Evolutionary conservation across 2,888 invertebrate genomes (phyloP).

Genomic region (Drosophila meridiana): DNA sequence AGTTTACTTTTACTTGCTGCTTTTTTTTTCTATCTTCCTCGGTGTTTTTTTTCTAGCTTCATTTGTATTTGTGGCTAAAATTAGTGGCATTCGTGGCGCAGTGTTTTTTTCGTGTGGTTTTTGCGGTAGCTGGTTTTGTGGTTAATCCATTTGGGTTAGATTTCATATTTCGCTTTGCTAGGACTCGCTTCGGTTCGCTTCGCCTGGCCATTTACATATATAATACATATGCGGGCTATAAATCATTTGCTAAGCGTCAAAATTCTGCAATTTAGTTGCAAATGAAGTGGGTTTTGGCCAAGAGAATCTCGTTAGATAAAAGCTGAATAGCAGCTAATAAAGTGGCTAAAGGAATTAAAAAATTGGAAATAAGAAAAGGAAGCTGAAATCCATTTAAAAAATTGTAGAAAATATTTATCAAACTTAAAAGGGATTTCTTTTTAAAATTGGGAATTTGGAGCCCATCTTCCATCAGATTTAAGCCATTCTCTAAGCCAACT

Average conservation of each 20-base stretch:
- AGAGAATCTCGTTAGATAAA: slow-evolving; percentile 21
- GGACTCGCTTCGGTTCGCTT: slow-evolving; percentile 10
- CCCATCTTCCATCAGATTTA: background rate
- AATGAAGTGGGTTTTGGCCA: slow-evolving; percentile 41
- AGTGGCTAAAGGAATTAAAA: slow-evolving; percentile 16
- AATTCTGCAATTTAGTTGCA: slow-evolving; percentile 64
- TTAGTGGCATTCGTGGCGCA: slow-evolving; percentile 61
- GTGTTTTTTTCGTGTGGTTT: slow-evolving; percentile 37
- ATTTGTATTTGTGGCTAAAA: slow-evolving; percentile 68
- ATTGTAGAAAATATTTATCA: background rate
- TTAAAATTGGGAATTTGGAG: background rate
- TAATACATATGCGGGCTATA: slow-evolving; percentile 52
- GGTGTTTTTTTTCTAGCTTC: slow-evolving; percentile 8
- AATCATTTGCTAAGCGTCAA: slow-evolving; percentile 69
- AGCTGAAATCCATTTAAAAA: background rate
- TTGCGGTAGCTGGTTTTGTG: slow-evolving; percentile 53
- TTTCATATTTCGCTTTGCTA: slow-evolving; percentile 30
- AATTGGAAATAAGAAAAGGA: slow-evolving; percentile 1
- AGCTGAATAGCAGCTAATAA: slow-evolving; percentile 21
- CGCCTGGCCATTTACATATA: slow-evolving; percentile 24
- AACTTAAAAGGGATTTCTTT: background rate
- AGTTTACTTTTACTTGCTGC: background rate
- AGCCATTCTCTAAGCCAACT: background rate
- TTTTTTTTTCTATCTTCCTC: background rate
- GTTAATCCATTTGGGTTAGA: slow-evolving; percentile 69